phyloP scores from a whole-genome alignment of 2,888 invertebrate genomes.

The Steromphala cineraria region DNA sequence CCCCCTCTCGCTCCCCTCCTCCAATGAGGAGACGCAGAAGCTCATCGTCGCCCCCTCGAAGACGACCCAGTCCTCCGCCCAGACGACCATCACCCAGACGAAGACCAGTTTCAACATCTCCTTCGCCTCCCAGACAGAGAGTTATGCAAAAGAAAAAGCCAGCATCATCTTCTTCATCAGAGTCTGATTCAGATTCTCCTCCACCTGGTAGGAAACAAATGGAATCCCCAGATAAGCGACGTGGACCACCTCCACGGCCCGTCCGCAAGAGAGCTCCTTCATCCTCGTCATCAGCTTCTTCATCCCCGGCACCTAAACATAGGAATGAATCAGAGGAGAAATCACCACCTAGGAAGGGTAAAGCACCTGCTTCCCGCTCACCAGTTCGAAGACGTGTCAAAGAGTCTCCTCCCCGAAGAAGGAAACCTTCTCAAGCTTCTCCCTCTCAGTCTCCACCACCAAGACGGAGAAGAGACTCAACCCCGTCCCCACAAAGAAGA shows the following conservation, averaged over 20 bases:
- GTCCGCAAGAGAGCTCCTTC: constrained; percentile 17
- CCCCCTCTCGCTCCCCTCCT: constrained; percentile 14
- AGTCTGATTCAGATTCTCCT: constrained; percentile 31
- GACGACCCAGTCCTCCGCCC: not conserved
- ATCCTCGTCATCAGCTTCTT: not conserved
- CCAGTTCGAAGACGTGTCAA: not conserved
- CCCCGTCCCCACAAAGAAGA: not conserved
- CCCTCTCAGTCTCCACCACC: constrained; percentile 26
- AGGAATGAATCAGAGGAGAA: constrained; percentile 32
- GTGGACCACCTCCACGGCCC: constrained; percentile 22
- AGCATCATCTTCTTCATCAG: constrained; percentile 28
- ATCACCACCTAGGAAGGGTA: constrained; percentile 21
- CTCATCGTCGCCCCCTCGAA: constrained; percentile 30
- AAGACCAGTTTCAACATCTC: not conserved
- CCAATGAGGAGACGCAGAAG: constrained; percentile 20
- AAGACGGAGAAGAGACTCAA: not conserved
- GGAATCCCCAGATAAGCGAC: not conserved
- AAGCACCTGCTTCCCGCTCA: constrained; percentile 27
- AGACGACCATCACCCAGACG: not conserved
- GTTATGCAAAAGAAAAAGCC: not conserved
- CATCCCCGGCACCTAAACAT: constrained; percentile 16
- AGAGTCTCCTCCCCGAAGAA: not conserved
- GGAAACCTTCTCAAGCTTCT: constrained; percentile 22
- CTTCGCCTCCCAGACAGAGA: constrained; percentile 22
- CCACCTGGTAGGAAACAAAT: constrained; percentile 14